A percentile compares a stretch with the other conserved stretches of the same genome.
phyloP scores from a whole-genome alignment of 2,113 vertebrate genomes.

The Alligator mississippiensis region DNA sequence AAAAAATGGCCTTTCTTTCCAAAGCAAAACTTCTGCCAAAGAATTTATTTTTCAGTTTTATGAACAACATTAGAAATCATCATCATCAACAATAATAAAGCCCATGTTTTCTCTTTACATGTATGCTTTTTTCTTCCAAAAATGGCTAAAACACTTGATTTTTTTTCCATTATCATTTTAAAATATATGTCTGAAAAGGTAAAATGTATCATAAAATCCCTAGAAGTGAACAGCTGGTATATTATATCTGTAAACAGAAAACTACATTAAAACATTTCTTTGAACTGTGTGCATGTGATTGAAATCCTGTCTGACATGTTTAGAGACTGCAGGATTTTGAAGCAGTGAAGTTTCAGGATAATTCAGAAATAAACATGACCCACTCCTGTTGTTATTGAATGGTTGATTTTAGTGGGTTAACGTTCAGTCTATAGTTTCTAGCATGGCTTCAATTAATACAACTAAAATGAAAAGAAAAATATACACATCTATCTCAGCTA shows the following conservation, averaged over 20 bases:
- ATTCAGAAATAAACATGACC: not conserved
- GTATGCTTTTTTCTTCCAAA: not conserved
- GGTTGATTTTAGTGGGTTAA: not conserved
- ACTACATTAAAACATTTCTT: no score
- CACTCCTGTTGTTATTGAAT: not conserved
- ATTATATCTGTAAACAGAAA: no score
- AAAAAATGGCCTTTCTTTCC: constrained; percentile 2
- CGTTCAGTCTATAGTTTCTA: not conserved
- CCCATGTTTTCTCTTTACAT: no score
- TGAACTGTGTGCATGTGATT: no score
- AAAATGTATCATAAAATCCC: not conserved
- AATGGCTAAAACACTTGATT: not conserved
- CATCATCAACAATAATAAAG: no score
- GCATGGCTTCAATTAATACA: not conserved
- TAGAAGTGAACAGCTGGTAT: not conserved
- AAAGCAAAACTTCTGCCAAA: not conserved
- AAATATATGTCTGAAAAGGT: not conserved
- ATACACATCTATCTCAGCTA: not conserved
- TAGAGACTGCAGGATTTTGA: not conserved
- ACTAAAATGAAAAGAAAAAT: not conserved
- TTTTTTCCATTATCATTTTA: not conserved
- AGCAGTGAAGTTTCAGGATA: not conserved
- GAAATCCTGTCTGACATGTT: no score
- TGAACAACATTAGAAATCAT: not conserved
- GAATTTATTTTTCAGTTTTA: not conserved